phyloP scores from a whole-genome alignment of 2,113 vertebrate genomes.

The Atlantisia rogersi region DNA sequence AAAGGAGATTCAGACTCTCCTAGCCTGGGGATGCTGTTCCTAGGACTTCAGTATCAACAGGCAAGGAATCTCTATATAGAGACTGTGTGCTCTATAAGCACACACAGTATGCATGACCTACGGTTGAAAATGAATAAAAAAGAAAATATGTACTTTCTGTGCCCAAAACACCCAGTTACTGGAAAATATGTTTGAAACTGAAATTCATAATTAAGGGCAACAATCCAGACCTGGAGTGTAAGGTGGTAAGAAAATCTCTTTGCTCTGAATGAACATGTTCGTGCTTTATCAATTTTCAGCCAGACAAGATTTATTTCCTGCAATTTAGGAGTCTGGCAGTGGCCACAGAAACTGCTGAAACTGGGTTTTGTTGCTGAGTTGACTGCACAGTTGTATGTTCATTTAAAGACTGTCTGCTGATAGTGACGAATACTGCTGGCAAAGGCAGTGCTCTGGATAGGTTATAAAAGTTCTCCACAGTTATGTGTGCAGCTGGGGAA shows the following conservation, averaged over 20 bases:
- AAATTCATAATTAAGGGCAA: not conserved
- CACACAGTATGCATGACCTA: not conserved
- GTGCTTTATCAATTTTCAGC: not conserved
- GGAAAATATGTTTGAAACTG: not conserved
- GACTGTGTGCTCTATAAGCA: not conserved
- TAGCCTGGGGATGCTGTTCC: not conserved
- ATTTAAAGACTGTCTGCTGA: not conserved
- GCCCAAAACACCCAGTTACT: not conserved
- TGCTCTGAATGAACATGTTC: not conserved
- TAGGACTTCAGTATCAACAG: not conserved
- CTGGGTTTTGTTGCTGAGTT: not conserved
- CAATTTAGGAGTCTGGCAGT: not conserved
- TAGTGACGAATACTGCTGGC: not conserved
- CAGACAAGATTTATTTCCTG: not conserved
- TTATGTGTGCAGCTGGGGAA: not conserved
- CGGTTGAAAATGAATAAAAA: not conserved
- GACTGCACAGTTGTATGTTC: not conserved
- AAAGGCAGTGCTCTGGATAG: not conserved
- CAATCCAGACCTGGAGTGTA: not conserved
- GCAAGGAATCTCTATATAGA: not conserved
- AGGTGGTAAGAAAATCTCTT: not conserved
- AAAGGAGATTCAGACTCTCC: not conserved
- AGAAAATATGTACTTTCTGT: not conserved
- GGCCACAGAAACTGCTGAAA: not conserved
- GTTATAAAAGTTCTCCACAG: not conserved